These are phyloP conservation scores for Sebastes taczanowskii DNA, from an alignment of 2,797 vertebrate genomes.

Conservation along the genomic window DNA sequence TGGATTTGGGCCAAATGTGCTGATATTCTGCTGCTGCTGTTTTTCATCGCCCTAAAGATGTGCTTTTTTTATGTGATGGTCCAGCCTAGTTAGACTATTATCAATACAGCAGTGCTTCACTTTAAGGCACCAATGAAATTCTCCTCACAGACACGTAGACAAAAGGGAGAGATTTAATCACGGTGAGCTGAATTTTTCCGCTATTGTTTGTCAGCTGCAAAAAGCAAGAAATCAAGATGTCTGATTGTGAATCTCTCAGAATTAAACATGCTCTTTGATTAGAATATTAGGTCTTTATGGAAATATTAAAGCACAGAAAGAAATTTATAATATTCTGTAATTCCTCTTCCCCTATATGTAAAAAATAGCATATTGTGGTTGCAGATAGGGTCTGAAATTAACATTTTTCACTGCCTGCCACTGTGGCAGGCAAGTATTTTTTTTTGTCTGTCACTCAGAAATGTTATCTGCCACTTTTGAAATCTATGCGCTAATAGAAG, in stretches of 20 bases:
- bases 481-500: background rate
- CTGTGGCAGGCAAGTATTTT: too few species aligned
- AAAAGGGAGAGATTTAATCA: slow-evolving; percentile 24
- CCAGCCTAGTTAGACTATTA: slow-evolving; percentile 12
- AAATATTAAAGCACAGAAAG: background rate
- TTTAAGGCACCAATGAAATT: slow-evolving; percentile 2
- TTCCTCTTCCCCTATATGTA: background rate
- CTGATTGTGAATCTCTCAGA: background rate
- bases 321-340: slow-evolving; percentile 3
- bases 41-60: slow-evolving; percentile 13
- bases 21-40: slow-evolving; percentile 11
- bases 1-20: slow-evolving; percentile 39
- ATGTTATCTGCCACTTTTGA: too few species aligned
- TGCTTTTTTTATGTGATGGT: slow-evolving; percentile 12
- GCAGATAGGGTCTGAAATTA: background rate
- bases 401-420: background rate
- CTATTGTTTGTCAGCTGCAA: slow-evolving; percentile 24
- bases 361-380: background rate
- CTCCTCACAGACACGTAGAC: slow-evolving; percentile 7
- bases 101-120: slow-evolving; percentile 14
- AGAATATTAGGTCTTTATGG: background rate
- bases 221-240: slow-evolving; percentile 13
- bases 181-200: background rate
- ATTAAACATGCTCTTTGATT: slow-evolving; percentile 14
- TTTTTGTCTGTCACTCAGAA: too few species aligned